Evolutionary conservation across 2,888 invertebrate species (phyloP).

Genomic region (Epirrita christyi): DNA sequence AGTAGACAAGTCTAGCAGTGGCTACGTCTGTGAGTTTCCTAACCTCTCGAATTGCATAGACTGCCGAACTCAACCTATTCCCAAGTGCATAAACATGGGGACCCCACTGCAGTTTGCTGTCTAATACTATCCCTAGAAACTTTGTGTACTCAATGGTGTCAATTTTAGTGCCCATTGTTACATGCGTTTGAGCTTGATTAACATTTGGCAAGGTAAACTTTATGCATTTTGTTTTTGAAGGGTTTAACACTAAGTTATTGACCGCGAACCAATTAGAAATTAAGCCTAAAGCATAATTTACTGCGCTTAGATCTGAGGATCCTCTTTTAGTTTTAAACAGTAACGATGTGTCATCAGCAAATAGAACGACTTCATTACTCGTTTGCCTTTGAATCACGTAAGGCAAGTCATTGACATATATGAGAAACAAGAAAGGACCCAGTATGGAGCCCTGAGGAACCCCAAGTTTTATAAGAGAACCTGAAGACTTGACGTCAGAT

Average conservation of each 20-base stretch:
- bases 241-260: too few relatives aligned
- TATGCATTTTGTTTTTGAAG: too few relatives aligned
- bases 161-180: too few relatives aligned
- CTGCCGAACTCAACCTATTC: not conserved
- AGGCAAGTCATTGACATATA: not conserved
- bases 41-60: not conserved
- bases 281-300: too few relatives aligned
- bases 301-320: too few relatives aligned
- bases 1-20: not conserved
- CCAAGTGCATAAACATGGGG: not conserved
- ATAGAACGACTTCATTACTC: too few relatives aligned
- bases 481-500: conserved; percentile 1
- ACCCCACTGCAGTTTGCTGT: not conserved
- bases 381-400: not conserved
- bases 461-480: conserved; percentile 8
- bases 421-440: not conserved
- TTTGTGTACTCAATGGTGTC: too few relatives aligned
- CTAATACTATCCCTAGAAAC: not conserved
- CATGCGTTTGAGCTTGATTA: too few relatives aligned
- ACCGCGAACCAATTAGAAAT: too few relatives aligned
- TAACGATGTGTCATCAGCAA: too few relatives aligned
- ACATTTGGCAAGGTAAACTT: too few relatives aligned
- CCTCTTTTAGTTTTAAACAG: too few relatives aligned
- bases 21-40: not conserved
- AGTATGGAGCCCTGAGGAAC: not conserved